phyloP scores from a whole-genome alignment of 2,888 invertebrate species.

The Iphiclides podalirius region DNA sequence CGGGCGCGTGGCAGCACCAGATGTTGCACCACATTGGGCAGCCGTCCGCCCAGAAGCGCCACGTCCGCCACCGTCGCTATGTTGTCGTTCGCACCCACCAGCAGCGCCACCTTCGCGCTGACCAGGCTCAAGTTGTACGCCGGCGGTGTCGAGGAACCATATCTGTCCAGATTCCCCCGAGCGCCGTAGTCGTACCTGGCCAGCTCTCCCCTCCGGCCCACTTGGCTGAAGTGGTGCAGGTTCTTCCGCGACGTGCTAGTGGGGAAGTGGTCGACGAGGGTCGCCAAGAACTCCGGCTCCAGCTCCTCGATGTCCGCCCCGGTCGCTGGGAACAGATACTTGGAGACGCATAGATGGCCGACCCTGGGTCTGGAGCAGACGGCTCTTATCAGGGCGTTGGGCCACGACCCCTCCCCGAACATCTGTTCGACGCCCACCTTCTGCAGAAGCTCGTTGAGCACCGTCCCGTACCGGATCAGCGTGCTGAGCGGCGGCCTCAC shows the following conservation, averaged over 20 bases:
- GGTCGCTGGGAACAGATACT: slow-evolving; percentile 13
- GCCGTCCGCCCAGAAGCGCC: slow-evolving; percentile 22
- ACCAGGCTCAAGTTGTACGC: slow-evolving; percentile 36
- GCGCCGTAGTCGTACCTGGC: slow-evolving; percentile 40
- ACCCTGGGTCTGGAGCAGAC: slow-evolving; percentile 23
- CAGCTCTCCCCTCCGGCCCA: slow-evolving; percentile 30
- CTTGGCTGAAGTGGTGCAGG: slow-evolving; percentile 37
- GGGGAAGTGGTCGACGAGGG: slow-evolving; percentile 33
- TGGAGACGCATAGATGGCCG: slow-evolving; percentile 23
- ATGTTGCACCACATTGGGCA: slow-evolving; percentile 36
- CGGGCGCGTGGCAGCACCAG: slow-evolving; percentile 22
- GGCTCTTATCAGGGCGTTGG: slow-evolving; percentile 3
- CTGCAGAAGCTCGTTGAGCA: slow-evolving; percentile 11
- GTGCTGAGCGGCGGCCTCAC: slow-evolving; percentile 7
- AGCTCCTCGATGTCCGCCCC: slow-evolving; percentile 31
- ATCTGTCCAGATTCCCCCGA: slow-evolving; percentile 34
- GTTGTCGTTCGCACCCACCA: slow-evolving; percentile 35
- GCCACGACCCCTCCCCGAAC: slow-evolving; percentile 15
- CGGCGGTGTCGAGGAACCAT: slow-evolving; percentile 34
- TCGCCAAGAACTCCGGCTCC: slow-evolving; percentile 32
- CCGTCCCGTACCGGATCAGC: slow-evolving; percentile 5
- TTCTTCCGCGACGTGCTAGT: slow-evolving; percentile 38
- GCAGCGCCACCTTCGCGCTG: slow-evolving; percentile 31
- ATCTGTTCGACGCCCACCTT: slow-evolving; percentile 24
- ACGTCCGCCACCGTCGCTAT: slow-evolving; percentile 33